Base-by-base conservation (phyloP, 2,113 vertebrate species). In the Labrus mixtus region DNA sequence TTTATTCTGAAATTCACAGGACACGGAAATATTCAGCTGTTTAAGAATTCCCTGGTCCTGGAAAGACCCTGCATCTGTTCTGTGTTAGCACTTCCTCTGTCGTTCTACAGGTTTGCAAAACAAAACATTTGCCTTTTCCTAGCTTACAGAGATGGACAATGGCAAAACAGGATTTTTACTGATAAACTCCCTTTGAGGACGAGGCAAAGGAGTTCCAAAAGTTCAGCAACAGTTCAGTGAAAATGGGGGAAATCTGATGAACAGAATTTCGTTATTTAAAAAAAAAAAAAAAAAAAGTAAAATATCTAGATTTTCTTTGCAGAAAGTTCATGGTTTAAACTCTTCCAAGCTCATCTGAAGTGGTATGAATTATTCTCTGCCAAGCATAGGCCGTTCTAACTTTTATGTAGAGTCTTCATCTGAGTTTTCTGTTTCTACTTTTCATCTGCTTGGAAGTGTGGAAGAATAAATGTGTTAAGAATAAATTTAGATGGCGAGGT, bases 1-100 rank as follows among this genome's bases (percentile, higher is more conserved):
- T 66, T 68, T 65, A 36, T 62, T 66, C 15, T 57, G 48, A 15
- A 41, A 65, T 39, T 69, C 1, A 55, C 36, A 58, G 55, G 3
- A n/a, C 39, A 23, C n/a, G 20, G 36, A 64, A 29, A 51, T 6
- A 78, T 16, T 22, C 15, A n/a, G 7, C 23, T 39, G 3, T 51
- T 75, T 37, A 0, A 0, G 33, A 60, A 29, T n/a, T 8, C 22
- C 17, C 0, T 48, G 51, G 39, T 19, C 25, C 54, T 54, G 10
- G 56, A 55, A 53, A 66, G 10, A 43, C n/a, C 13, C 20, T 22
- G 19, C 57, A 19, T 70, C 46, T 17, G 1, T 10, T 13, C 17
- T 19, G 39, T 3, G 39, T 61, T 55, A 16, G 39, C 19, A 41
- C 45, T 53, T 33, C 13, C 8, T 53, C 23, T 1, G n/a, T 1